Base-by-base conservation (phyloP, 2,797 vertebrate species). In the Diceros bicornis region DNA sequence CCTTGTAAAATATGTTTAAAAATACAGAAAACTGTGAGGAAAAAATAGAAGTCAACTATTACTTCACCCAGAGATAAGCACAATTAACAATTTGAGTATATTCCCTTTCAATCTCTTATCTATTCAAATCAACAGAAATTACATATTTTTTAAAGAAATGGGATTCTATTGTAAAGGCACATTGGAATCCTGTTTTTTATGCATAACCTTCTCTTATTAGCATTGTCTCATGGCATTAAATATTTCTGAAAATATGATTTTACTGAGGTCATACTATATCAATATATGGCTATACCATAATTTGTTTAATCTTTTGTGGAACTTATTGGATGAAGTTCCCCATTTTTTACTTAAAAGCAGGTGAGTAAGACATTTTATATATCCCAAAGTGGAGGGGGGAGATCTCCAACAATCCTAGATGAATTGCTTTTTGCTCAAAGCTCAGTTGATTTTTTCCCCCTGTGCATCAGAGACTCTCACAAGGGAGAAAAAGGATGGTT, bases 311-410 rank as follows among this genome's bases (percentile, higher is more conserved):
- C n/a, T 32, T 59, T 92, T 68, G 59, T 87, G 71, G 61, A 59
- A 77, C 37, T 44, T 79, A 83, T 6, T 83, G 57, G 62, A 62
- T 13, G 25, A 55, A 29, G 3, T 79, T 81, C 29, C 8, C 55
- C 9, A 32, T 37, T 94, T 96, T 94, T 77, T 1, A 93, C 74
- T 86, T 86, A 69, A 83, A 94, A 96, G 25, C 44, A 82, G 32
- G 18, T 18, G 50, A 90, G 34, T 21, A 72, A 89, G 68, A 61
- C 32, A 50, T 88, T 93, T 83, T 16, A 23, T 78, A 59, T 81
- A 12, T 77, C 47, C 52, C 61, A 37, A 71, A 68, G 2, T n/a
- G 55, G 47, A 68, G 11, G 0, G 2, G n/a, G 41, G 34, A 64
- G 41, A 25, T 66, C 21, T 68, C 29, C 17, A 77, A 8, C n/a